Percentiles rank a stretch among this genome's conserved stretches.
Conservation (phyloP, 2,797 vertebrate genomes). For the Galago senegalensis region DNA sequence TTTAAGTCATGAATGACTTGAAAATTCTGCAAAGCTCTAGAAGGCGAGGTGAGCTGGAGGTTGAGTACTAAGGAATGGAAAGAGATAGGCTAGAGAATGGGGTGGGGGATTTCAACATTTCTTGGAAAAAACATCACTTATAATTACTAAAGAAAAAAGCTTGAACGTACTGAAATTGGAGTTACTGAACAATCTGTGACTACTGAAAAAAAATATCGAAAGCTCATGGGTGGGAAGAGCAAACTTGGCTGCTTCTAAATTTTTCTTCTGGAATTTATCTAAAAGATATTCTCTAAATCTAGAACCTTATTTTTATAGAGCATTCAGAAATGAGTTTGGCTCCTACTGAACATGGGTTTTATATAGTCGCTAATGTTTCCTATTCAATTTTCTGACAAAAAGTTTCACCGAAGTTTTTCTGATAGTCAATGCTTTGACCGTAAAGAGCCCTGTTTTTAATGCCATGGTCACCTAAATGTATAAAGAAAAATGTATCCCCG, state of each 20-base stretch:
- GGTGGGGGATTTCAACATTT: background rate
- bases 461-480: background rate
- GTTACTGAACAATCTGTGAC: background rate
- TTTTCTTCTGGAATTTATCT: background rate
- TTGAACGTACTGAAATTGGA: background rate
- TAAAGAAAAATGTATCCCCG: background rate
- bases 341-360: background rate
- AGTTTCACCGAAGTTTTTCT: background rate
- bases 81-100: background rate
- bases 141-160: background rate
- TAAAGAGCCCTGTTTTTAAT: background rate
- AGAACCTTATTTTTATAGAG: background rate
- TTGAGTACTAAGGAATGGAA: background rate
- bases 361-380: background rate
- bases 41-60: background rate
- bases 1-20: background rate
- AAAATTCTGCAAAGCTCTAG: background rate
- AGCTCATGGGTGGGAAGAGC: background rate
- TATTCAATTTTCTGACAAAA: slow-evolving; percentile 19
- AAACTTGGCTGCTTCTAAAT: background rate
- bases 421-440: background rate
- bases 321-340: background rate
- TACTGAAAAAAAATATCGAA: background rate
- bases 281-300: background rate
- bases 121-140: background rate